Conservation (phyloP, 2,113 vertebrate species). For the Spea multiplicata region DNA sequence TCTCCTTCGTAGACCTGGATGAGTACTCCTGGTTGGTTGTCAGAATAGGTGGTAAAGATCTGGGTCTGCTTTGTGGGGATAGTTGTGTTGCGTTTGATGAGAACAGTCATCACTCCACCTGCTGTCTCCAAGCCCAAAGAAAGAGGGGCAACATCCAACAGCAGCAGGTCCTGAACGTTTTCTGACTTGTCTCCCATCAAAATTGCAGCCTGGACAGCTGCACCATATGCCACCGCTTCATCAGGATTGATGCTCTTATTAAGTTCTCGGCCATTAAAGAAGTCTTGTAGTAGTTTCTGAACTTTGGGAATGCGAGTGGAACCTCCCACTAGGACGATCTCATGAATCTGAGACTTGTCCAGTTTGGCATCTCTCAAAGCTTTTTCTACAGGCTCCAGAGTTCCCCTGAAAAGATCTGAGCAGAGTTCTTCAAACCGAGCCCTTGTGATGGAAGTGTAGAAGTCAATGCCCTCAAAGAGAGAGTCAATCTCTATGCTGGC, state of each 20-base stretch:
- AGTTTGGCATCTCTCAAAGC: constrained; percentile 46
- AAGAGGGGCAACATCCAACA: constrained; percentile 68
- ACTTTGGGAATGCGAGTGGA: constrained; percentile 72
- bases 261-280: constrained; percentile 69
- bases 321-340: constrained; percentile 61
- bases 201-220: constrained; percentile 50
- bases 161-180: constrained; percentile 48
- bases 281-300: constrained; percentile 71
- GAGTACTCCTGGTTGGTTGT: constrained; percentile 43
- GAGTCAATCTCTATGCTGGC: constrained; percentile 50
- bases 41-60: constrained; percentile 44
- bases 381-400: constrained; percentile 48
- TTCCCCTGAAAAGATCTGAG: constrained; percentile 47
- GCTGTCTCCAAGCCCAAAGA: constrained; percentile 75
- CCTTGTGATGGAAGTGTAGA: constrained; percentile 50
- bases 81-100: constrained; percentile 77
- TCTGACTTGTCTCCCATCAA: constrained; percentile 48
- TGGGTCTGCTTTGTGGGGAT: constrained; percentile 62
- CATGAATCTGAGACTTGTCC: constrained; percentile 61
- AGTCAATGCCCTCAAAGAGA: constrained; percentile 44
- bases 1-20: constrained; percentile 45
- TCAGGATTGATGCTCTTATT: constrained; percentile 70
- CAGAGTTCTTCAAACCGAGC: constrained; percentile 49
- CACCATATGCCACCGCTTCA: constrained; percentile 60
- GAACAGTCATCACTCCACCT: constrained; percentile 74